These are phyloP conservation scores for Cynodonichthys magdalenae DNA, from an alignment of 2,797 vertebrate species.

Conservation along the genomic window DNA sequence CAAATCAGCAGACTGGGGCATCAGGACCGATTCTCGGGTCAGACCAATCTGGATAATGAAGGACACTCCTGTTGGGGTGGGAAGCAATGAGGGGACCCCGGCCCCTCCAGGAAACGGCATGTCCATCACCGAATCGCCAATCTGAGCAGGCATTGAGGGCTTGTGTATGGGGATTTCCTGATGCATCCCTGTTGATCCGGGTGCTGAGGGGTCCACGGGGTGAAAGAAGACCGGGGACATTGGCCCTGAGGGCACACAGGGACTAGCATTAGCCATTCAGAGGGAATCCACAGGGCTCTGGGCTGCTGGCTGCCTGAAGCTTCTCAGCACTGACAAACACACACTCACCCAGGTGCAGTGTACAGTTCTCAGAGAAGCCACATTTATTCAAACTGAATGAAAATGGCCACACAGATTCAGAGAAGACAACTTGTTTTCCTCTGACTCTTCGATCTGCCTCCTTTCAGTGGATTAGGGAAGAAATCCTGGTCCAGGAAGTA, in stretches of 20 bases:
- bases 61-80: slow-evolving; percentile 82
- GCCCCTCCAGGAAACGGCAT: slow-evolving; percentile 51
- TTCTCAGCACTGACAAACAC: slow-evolving; percentile 39
- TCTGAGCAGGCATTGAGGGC: slow-evolving; percentile 37
- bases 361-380: slow-evolving; percentile 37
- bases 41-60: slow-evolving; percentile 93
- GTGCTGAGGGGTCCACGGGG: slow-evolving; percentile 65
- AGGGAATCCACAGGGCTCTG: slow-evolving; percentile 18
- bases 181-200: slow-evolving; percentile 67
- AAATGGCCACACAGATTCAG: slow-evolving; percentile 24
- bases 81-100: slow-evolving; percentile 48
- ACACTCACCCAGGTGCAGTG: slow-evolving; percentile 46
- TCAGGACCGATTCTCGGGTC: slow-evolving; percentile 88
- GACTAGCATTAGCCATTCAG: slow-evolving; percentile 81
- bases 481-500: slow-evolving; percentile 69
- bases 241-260: slow-evolving; percentile 73
- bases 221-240: slow-evolving; percentile 77
- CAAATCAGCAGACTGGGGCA: slow-evolving; percentile 85
- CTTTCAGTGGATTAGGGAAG: slow-evolving; percentile 49
- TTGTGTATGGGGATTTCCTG: slow-evolving; percentile 63
- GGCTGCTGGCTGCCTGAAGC: slow-evolving; percentile 12
- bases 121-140: slow-evolving; percentile 62
- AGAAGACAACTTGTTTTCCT: slow-evolving; percentile 34
- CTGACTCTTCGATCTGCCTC: slow-evolving; percentile 50
- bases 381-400: slow-evolving; percentile 57